Conservation (phyloP, 2,113 vertebrate genomes). For the Odocoileus hemionus region DNA sequence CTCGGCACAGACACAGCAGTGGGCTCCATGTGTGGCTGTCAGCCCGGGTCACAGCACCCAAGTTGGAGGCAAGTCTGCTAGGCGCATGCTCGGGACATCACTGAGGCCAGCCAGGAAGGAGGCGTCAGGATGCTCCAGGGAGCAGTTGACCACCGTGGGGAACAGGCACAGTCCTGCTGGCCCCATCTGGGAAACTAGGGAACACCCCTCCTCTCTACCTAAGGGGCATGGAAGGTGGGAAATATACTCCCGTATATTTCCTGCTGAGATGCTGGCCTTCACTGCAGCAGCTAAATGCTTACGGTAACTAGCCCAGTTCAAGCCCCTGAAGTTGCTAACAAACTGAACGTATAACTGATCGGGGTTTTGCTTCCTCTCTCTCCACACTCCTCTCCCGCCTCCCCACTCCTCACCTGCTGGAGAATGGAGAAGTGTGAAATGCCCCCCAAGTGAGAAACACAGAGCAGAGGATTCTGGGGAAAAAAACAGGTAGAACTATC, state of each 20-base stretch:
- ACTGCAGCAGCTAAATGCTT: background rate
- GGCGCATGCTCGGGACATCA: rapidly evolving
- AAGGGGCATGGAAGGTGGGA: background rate
- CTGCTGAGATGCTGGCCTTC: background rate
- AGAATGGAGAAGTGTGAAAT: background rate
- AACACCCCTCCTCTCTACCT: no score
- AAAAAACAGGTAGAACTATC: background rate
- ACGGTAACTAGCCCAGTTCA: no score
- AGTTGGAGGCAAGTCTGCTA: background rate
- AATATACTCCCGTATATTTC: background rate
- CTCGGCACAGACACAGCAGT: background rate
- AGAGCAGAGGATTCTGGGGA: background rate
- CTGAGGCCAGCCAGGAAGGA: no score
- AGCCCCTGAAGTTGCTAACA: background rate
- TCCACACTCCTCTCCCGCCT: background rate
- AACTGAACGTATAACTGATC: background rate
- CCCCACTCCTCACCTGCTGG: background rate
- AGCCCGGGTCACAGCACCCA: background rate
- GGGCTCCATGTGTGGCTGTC: background rate
- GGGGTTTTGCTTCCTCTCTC: background rate
- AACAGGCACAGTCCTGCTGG: background rate
- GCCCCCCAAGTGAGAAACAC: background rate
- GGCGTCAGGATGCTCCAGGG: no score
- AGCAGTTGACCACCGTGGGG: background rate
- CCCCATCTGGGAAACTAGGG: background rate